Base-by-base conservation (phyloP, 2,888 invertebrate species). In the Drosophila bunnanda region DNA sequence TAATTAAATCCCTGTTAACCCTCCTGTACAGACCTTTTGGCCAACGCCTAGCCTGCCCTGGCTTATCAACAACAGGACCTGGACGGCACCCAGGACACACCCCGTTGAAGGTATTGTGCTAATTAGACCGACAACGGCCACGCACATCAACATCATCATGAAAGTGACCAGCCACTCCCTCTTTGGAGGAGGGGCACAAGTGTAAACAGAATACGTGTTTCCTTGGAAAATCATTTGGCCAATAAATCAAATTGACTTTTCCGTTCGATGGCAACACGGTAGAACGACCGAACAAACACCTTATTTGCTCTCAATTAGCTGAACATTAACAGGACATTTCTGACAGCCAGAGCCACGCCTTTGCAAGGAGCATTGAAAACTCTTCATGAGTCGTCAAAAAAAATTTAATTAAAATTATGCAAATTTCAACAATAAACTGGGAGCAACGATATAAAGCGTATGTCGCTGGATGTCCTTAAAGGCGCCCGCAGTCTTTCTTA, bases 291-390 rank as follows among this genome's bases (percentile, higher is more conserved):
- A 32, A 32, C 50, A 76, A 75, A 73, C 62, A 72, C 48, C 78
- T 71, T 85, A 79, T 85, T 83, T 83, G 72, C 88, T 75, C 87
- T 78, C 84, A 85, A 88, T 85, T 85, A 86, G 68, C 46, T 78
- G 22, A 60, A 69, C 79, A 84, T 88, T 88, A 78, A 77, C 71
- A 54, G 38, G 57, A 70, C 65, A 54, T 69, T 52, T 71, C 6
- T 28, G 36, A n/a, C 55, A 68, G 65, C 50, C 64, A 13, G 4
- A 2, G 28, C 17, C 25, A 36, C 25, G 34, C 53, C 36, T 20
- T 39, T 17, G 17, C 9, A 6, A 0, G n/a, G 7, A 9, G 28
- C 74, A 86, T 73, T 68, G 69, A 75, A 82, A 68, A 44, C 57
- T 65, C 52, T 69, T 71, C 48, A 48, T 17, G 59, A 67, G 48